Evolutionary conservation across 2,888 invertebrate genomes (phyloP), one percentile per base, ranked within the genome.

Genomic region (Linnaemya tessellans): DNA sequence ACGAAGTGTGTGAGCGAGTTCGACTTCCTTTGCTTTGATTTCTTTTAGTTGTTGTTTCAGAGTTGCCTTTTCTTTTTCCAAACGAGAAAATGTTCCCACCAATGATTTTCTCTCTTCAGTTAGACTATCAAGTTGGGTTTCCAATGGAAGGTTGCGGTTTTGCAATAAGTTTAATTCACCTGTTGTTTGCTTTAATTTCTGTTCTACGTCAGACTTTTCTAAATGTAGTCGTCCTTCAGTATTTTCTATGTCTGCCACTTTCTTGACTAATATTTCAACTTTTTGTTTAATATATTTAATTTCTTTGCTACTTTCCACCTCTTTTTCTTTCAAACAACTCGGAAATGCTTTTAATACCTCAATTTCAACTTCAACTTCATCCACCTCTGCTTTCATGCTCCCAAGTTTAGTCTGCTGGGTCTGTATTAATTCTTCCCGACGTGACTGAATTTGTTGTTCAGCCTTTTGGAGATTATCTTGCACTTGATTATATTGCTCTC

Each of bases 321-420:
- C 74, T 7, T 64, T 43, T 43, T 87, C 87, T 56, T 89, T 82
- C 18, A 79, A 35, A 8, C 18, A 71, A 56, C 3, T 87, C 58
- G 10, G 15, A 2, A 18, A 4, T 58, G 67, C 58, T 20, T 74
- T 73, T 58, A 10, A 87, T 73, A 18, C 82, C 41, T 49, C 10
- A 10, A 43, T 64, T 30, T 77, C 65, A 9, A 43, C 18, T 3
- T 58, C 25, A 9, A 73, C 77, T 49, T 83, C 75, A 18, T 83
- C 35, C 11, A 71, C 65, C 9, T 68, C 3, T 11, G 73, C 56
- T 15, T n/a, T n/a, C 11, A 85, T 83, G 18, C 75, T 65, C 30
- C 64, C n/a, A 9, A 81, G 74, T 80, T 87, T 84, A 5, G 15
- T 62, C 67, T 86, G 80, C 4, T 88, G 25, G 9, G 79, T 56